Conservation (phyloP, 2,888 invertebrate genomes). For the Clitarchus hookeri region DNA sequence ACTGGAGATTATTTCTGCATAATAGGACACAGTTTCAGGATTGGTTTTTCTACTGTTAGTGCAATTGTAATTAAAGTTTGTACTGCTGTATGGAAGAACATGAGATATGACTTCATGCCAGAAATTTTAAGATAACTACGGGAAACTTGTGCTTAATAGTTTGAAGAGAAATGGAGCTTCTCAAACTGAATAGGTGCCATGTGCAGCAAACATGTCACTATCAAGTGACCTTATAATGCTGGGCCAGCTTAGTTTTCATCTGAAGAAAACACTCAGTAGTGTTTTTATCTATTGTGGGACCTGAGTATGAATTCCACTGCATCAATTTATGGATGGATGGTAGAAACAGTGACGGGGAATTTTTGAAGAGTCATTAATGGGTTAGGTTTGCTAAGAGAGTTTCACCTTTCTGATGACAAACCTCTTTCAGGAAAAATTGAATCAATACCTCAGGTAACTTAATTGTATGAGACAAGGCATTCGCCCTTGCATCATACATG, state of each 20-base stretch:
- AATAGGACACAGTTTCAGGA: too few relatives aligned
- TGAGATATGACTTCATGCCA: too few relatives aligned
- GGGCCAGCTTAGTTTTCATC: not conserved
- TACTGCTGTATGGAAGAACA: too few relatives aligned
- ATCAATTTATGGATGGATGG: not conserved
- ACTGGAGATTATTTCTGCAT: too few relatives aligned
- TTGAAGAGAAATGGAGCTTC: not conserved
- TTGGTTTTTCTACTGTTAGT: too few relatives aligned
- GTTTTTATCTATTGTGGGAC: slow-evolving; percentile 18
- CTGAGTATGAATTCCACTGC: not conserved
- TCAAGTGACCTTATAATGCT: slow-evolving; percentile 16
- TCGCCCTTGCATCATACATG: not conserved
- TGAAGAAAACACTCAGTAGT: not conserved
- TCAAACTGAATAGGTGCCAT: not conserved
- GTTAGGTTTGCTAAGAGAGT: not conserved
- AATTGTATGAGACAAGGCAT: not conserved
- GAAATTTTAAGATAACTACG: too few relatives aligned
- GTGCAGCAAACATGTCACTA: not conserved
- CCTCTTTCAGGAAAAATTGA: slow-evolving; percentile 11
- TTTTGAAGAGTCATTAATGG: slow-evolving; percentile 19
- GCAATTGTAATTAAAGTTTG: too few relatives aligned
- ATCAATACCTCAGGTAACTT: not conserved
- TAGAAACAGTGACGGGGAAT: slow-evolving; percentile 24
- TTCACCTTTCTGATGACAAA: slow-evolving; percentile 15
- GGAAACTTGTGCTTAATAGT: too few relatives aligned